Percentiles rank a stretch among this genome's conserved stretches.
These are phyloP conservation scores for Cetonia aurata DNA, from an alignment of 2,888 invertebrate species.

Conservation along the genomic window DNA sequence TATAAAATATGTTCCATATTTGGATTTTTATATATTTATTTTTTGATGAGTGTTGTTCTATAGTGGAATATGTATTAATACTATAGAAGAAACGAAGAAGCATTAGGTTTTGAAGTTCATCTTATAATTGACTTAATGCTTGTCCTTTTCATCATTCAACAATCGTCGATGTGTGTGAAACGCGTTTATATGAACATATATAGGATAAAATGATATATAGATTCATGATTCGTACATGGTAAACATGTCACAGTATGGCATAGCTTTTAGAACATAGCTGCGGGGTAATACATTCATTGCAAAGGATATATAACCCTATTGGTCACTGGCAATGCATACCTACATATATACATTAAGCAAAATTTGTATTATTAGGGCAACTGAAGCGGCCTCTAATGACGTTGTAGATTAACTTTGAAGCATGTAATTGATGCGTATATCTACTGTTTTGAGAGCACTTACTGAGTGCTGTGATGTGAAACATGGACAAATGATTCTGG, in stretches of 20 bases:
- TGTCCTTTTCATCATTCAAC: neutral
- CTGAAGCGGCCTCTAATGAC: conserved; percentile 23
- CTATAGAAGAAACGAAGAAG: conserved; percentile 44
- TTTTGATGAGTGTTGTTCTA: neutral
- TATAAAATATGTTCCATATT: conserved; percentile 9
- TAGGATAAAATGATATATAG: conserved; percentile 39
- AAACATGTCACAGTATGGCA: conserved; percentile 54
- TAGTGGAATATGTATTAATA: conserved; percentile 3
- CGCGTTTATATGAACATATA: conserved; percentile 3
- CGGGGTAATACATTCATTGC: conserved; percentile 62
- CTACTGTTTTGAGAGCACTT: neutral
- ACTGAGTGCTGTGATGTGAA: no score
- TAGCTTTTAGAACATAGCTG: conserved; percentile 60
- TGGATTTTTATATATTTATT: neutral
- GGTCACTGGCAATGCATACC: conserved; percentile 30
- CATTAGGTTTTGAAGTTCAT: conserved; percentile 7
- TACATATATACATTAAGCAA: conserved; percentile 31
- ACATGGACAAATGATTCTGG: no score
- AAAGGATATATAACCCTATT: conserved; percentile 64
- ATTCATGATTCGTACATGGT: conserved; percentile 53
- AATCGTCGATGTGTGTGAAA: conserved; percentile 4
- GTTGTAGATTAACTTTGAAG: conserved; percentile 42
- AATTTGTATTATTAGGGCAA: neutral
- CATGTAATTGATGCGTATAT: conserved; percentile 32
- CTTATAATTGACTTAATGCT: neutral